Base-by-base conservation (phyloP, 2,888 invertebrate species). In the Brenthis hecate region DNA sequence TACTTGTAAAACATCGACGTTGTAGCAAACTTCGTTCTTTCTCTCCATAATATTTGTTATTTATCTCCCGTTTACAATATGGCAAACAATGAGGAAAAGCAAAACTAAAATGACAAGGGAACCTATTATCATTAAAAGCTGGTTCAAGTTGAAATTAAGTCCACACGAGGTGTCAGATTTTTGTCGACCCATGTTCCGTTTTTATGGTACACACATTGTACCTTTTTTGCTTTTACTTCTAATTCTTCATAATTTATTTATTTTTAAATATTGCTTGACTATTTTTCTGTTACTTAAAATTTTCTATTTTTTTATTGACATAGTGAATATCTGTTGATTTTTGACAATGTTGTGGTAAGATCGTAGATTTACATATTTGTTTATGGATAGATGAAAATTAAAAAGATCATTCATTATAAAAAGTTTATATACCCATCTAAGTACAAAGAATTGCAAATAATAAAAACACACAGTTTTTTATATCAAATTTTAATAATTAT, bases 71-170 rank as follows among this genome's bases (percentile, higher is more conserved):
- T 83, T 86, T 0, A 88, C 86, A 0, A 91, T 83, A 53, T 85
- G 86, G 71, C 89, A 89, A 1, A 91, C 86, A 3, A 90, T 78
- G 2, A 89, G 72, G 63, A 88, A 89, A 0, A 91, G 73, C 0
- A 90, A 75, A 0, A 89, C 79, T 0, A 91, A 70, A 2, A 90
- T 85, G 0, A 88, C 83, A 2, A 91, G 58, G 1, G 90, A 86
- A 0, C 89, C 89, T 0, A 88, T 76, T 0, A 88, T 81, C 80
- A 88, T 87, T 0, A 91, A 77, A 5, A 90, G 76, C 61, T 91
- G 89, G 69, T 89, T 87, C 13, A 90, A 71, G 68, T 85, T 88
- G 51, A 89, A 85, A 64, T 69, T 77, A 0, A 86, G 76, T 2
- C 80, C 81, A 57, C 80, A 81, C 0, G 70, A 13, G 1, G 67